phyloP scores from a whole-genome alignment of 2,797 vertebrate genomes.

The Decapterus maruadsi region DNA sequence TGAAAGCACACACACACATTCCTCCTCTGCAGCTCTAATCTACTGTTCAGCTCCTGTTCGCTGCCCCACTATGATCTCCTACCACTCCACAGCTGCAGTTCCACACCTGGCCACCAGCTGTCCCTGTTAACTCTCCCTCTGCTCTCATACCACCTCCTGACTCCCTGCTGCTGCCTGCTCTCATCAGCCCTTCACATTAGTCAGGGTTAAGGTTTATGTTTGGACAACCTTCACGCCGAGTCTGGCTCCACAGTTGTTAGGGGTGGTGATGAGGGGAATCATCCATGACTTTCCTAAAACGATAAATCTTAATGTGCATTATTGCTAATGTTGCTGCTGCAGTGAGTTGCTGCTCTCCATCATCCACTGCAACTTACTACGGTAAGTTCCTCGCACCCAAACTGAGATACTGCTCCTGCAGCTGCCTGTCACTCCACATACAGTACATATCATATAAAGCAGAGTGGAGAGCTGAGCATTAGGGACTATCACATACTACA shows the following conservation, averaged over 20 bases:
- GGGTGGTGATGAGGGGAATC: neutral
- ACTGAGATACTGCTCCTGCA: neutral
- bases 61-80: neutral
- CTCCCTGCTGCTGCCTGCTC: neutral
- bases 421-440: neutral
- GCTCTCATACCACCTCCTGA: neutral
- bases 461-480: neutral
- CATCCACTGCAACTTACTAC: neutral
- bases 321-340: neutral
- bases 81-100: neutral
- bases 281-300: neutral
- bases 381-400: neutral
- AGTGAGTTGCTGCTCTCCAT: neutral
- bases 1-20: no score
- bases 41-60: neutral
- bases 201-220: neutral
- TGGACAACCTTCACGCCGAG: neutral
- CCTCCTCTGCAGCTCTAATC: neutral
- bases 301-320: neutral
- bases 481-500: neutral
- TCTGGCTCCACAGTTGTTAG: neutral
- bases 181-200: neutral
- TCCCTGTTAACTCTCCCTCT: neutral
- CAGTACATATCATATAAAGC: neutral
- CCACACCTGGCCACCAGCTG: neutral